Base-by-base conservation (phyloP, 2,113 vertebrate genomes). In the Mastomys coucha region DNA sequence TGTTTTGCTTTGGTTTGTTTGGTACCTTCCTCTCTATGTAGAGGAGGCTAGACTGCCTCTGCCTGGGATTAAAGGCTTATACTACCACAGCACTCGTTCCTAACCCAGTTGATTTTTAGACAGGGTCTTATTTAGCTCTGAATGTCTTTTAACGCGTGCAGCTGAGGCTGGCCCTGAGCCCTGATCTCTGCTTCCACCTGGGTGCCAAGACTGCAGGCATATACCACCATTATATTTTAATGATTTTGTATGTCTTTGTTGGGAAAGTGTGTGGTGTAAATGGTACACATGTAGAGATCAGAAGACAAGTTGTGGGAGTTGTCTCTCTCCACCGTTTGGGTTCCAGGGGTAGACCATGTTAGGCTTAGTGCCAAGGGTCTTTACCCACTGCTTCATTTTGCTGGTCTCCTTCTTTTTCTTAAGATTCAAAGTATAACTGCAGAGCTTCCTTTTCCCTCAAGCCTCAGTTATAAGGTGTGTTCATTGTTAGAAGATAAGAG, bases 401-500 rank as follows among this genome's bases (percentile, higher is more conserved):
- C 45, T 24, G 19, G 5, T 67, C 26, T 42, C 19, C 20, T 91
- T 72, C 17, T 89, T 73, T 93, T 93, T 91, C 65, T 91, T 89
- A 42, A 96, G 84, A 65, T 33, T 72, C 75, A 77, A 17, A 91
- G 58, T 63, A 28, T 9, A 91, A 72, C 36, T 81, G 45, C 20
- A 89, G 95, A 90, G 88, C 8, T 28, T 65, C 58, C 7, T 81
- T 92, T 81, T 10, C 13, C 14, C n/a, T 70, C 36, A 89, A 19
- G 82, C 81, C 28, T n/a, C 39, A 70, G 20, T 93, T 95, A 95
- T 6, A 65, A 81, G 86, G 60, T 42, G 76, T 9, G 13, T 67
- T 65, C 42, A 63, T 12, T 65, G 67, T 73, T 90, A 90, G 36
- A 75, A 93, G 93, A 91, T 75, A 28, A 20, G 75, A 80, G 91